phyloP scores from a whole-genome alignment of 2,888 invertebrate genomes.

The Andrena bucephala region DNA sequence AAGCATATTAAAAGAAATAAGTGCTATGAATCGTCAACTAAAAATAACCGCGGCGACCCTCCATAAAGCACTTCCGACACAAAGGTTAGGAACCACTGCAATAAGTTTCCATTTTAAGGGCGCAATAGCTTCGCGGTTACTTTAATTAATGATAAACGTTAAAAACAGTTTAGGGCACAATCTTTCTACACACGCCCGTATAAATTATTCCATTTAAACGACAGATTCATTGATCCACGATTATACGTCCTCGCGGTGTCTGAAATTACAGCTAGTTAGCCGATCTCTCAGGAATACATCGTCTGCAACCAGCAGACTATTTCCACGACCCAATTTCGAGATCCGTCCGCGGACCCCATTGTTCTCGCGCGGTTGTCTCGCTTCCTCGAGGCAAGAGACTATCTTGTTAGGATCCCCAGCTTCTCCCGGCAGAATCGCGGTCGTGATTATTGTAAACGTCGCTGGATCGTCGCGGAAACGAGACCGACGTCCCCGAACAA shows the following conservation, averaged over 20 bases:
- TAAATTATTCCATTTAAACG: not conserved
- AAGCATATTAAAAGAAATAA: no score
- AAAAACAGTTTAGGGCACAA: no score
- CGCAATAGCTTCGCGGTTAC: not conserved
- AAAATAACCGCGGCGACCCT: no score
- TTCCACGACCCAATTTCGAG: slow-evolving; percentile 30
- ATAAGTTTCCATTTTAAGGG: no score
- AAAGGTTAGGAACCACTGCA: no score
- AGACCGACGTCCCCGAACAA: slow-evolving; percentile 44
- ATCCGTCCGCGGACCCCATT: slow-evolving; percentile 1
- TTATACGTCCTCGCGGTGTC: not conserved
- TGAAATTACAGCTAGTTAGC: slow-evolving; percentile 30
- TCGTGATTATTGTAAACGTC: slow-evolving; percentile 45
- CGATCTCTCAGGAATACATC: not conserved
- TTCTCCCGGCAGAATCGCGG: slow-evolving; percentile 11
- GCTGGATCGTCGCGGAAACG: slow-evolving; percentile 52
- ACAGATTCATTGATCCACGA: not conserved
- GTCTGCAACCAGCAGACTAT: not conserved
- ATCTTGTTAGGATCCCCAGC: slow-evolving; percentile 10
- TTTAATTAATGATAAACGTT: slow-evolving; percentile 11
- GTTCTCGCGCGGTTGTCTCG: slow-evolving; percentile 12
- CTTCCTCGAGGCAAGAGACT: slow-evolving; percentile 15
- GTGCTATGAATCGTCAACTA: no score
- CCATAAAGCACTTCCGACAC: no score
- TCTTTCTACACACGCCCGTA: not conserved